These are phyloP conservation scores for Xanthia togata DNA, from an alignment of 2,888 invertebrate genomes.

Conservation along the genomic window DNA sequence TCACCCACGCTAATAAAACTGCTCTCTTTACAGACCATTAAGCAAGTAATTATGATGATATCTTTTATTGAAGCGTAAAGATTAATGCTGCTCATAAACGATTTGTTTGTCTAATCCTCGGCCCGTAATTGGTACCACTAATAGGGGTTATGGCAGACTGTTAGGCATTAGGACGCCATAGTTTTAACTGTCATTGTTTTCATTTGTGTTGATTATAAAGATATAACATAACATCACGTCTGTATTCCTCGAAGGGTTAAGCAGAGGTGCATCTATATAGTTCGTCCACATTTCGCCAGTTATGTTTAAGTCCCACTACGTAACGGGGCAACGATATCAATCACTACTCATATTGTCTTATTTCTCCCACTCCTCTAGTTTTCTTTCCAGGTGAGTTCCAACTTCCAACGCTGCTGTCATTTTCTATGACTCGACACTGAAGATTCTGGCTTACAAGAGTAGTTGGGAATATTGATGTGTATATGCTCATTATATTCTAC, in stretches of 20 bases:
- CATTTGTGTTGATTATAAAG: background rate
- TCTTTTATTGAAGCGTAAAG: constrained; percentile 52
- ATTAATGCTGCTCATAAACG: constrained; percentile 50
- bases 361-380: background rate
- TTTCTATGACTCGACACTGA: no score
- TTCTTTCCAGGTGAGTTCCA: background rate
- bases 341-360: background rate
- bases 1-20: constrained; percentile 45
- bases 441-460: no score
- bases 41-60: constrained; percentile 38
- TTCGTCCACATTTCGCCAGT: background rate
- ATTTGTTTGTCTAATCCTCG: constrained; percentile 62
- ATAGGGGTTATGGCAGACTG: constrained; percentile 26
- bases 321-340: background rate
- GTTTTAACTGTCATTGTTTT: background rate
- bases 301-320: background rate
- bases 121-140: constrained; percentile 44
- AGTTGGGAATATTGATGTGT: no score
- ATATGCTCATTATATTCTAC: no score
- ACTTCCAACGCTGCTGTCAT: background rate
- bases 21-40: constrained; percentile 43
- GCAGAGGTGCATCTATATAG: background rate
- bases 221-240: background rate
- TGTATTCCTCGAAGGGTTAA: background rate
- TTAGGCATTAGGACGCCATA: constrained; percentile 11